These are phyloP conservation scores for Ciconia boyciana DNA, from an alignment of 2,113 vertebrate genomes.

Conservation along the genomic window DNA sequence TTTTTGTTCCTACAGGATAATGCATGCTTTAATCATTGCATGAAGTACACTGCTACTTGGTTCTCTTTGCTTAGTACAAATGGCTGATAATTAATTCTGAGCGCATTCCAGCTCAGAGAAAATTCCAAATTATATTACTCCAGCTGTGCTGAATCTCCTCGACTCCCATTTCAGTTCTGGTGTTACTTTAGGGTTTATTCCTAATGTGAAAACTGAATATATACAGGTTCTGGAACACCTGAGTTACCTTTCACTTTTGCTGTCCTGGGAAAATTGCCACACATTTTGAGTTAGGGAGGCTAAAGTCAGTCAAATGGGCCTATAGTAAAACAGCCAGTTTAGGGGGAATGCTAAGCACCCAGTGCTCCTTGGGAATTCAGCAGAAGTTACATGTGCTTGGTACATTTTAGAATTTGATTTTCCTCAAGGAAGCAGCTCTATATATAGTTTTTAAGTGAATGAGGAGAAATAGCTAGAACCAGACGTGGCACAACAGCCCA, in stretches of 20 bases:
- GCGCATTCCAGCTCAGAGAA: background rate
- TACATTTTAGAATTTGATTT: background rate
- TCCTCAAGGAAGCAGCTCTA: background rate
- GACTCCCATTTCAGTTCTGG: background rate
- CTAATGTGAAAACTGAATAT: background rate
- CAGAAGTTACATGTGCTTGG: background rate
- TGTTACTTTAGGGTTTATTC: background rate
- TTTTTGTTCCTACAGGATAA: background rate
- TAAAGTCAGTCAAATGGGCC: background rate
- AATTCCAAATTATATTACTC: background rate
- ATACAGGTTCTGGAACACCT: background rate
- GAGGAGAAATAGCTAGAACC: background rate
- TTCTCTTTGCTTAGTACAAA: background rate
- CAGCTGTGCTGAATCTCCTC: background rate
- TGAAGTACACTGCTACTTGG: background rate
- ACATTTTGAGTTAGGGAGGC: background rate
- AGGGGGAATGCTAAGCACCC: background rate
- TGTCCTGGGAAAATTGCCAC: background rate
- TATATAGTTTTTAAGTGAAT: background rate
- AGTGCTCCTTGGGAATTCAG: background rate
- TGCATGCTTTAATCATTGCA: background rate
- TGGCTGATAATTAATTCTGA: constrained; percentile 12
- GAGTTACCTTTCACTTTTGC: background rate
- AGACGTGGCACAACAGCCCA: background rate
- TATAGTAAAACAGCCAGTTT: background rate